Base-by-base conservation (phyloP, 2,113 vertebrate species). In the Thunnus thynnus region DNA sequence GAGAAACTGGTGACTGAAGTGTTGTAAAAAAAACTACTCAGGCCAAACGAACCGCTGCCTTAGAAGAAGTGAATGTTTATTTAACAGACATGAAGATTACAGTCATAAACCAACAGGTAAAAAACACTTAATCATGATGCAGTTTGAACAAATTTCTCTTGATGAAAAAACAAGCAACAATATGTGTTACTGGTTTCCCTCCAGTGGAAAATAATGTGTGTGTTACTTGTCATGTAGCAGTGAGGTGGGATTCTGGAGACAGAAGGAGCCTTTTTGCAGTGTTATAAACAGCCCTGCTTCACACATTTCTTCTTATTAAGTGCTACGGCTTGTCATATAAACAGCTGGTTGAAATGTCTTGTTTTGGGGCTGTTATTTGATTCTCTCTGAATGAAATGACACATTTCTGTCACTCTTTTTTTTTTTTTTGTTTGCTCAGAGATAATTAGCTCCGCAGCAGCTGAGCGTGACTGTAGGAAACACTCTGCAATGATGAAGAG, bases 361-460 rank as follows among this genome's bases (percentile, higher is more conserved):
- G 54, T 79, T 77, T 58, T 51, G 2, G 64, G 64, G 44, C 46
- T 27, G 17, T n/a, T 48, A 2, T 66, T 30, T 66, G 66, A 83
- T 72, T 56, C 66, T 67, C 41, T 0, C 65, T 16, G 70, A 58
- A 63, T 78, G 60, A 63, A 57, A 72, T 56, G 55, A 47, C 17
- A 56, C 12, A n/a, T 70, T 63, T 60, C 56, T 22, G 46, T 70
- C 69, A 12, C 22, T 76, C 13, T 30, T 30, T 30, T 30, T 30
- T 30, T 14, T 25, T 58, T 25, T 71, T 22, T 16, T 63, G 0
- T 51, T 46, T 6, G 1, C 54, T 61, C 63, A 47, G 52, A 75
- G 65, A 30, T 54, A 52, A 83, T 83, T 47, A 68, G 61, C 65
- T 61, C n/a, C 0, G 5, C 80, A 13, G 70, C 65, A 58, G 75